These are phyloP conservation scores for Amphiprion clarkii DNA, from an alignment of 2,797 vertebrate species.

Conservation along the genomic window DNA sequence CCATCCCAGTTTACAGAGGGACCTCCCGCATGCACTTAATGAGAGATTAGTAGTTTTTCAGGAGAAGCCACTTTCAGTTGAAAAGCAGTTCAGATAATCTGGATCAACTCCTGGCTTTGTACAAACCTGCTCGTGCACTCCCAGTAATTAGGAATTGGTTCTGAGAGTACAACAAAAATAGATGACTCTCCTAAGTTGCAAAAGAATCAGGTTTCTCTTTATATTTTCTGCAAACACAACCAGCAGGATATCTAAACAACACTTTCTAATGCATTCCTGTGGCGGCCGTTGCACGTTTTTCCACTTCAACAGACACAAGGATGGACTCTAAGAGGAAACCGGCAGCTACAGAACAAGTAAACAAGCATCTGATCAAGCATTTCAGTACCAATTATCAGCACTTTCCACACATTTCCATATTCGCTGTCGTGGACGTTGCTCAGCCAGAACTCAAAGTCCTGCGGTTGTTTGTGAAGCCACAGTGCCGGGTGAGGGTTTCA, in stretches of 20 bases:
- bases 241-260: background rate
- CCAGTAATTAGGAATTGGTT: background rate
- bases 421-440: background rate
- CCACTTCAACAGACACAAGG: background rate
- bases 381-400: background rate
- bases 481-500: slow-evolving; percentile 10
- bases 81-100: background rate
- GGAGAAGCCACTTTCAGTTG: background rate
- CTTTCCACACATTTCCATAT: background rate
- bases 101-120: background rate
- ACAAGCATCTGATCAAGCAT: background rate
- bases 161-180: background rate
- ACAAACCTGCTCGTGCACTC: background rate
- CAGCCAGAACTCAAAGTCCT: background rate
- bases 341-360: background rate
- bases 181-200: background rate
- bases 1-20: background rate
- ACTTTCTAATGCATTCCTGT: background rate
- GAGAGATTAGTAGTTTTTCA: background rate
- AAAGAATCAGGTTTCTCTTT: background rate
- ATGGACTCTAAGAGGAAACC: background rate
- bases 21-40: background rate
- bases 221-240: background rate
- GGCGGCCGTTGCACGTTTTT: background rate
- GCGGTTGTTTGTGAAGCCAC: background rate